These are phyloP conservation scores for Acronicta leporina DNA, from an alignment of 2,888 invertebrate genomes.

Conservation along the genomic window DNA sequence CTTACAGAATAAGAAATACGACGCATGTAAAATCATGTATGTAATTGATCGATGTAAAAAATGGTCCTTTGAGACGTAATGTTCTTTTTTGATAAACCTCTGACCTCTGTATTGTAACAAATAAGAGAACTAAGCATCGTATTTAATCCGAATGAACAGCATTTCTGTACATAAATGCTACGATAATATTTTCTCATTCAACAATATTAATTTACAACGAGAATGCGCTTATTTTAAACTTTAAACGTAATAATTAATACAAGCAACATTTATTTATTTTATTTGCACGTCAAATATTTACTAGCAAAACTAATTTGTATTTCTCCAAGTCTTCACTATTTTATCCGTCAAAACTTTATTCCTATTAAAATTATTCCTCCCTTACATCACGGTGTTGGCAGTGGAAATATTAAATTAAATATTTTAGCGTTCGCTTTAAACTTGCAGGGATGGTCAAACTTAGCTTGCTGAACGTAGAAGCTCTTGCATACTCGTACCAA, in stretches of 20 bases:
- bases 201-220: no score
- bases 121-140: no score
- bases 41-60: no score
- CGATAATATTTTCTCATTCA: neutral
- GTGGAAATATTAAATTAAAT: slow-evolving; percentile 23
- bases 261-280: slow-evolving; percentile 1
- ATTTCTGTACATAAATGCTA: neutral
- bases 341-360: slow-evolving; percentile 13
- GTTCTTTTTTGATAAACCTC: no score
- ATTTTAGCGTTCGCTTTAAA: slow-evolving; percentile 25
- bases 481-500: slow-evolving; percentile 12
- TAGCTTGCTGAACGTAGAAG: slow-evolving; percentile 23
- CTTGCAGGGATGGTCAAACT: slow-evolving; percentile 21
- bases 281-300: slow-evolving; percentile 3
- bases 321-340: slow-evolving; percentile 15
- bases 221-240: neutral
- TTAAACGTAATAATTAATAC: neutral
- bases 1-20: no score
- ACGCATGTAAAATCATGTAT: no score
- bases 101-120: no score
- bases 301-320: slow-evolving; percentile 14
- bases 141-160: neutral
- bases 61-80: no score
- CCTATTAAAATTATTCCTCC: slow-evolving; percentile 27
- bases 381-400: slow-evolving; percentile 5